These are phyloP conservation scores for Craterocephalus amniculus DNA, from an alignment of 2,797 vertebrate genomes.

Conservation along the genomic window DNA sequence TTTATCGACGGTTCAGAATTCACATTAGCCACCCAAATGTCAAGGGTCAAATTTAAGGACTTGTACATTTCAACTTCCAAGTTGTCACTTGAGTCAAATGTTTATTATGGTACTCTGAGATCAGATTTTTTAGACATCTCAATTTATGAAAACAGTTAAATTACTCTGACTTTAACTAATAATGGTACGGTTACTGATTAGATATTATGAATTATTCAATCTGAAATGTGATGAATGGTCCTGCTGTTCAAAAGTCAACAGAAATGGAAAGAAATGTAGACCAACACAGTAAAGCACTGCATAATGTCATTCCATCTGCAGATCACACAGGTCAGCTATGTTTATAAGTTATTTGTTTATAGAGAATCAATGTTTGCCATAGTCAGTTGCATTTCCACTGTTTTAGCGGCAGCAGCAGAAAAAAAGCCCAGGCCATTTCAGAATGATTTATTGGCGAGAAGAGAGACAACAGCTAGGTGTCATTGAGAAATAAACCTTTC, in stretches of 20 bases:
- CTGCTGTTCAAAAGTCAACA: conserved; percentile 13
- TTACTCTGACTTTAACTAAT: conserved; percentile 4
- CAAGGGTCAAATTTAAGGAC: conserved; percentile 56
- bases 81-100: conserved; percentile 10
- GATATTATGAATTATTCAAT: conserved; percentile 30
- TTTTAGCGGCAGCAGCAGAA: conserved; percentile 42
- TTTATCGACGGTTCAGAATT: conserved; percentile 49
- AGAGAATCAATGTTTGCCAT: conserved; percentile 65
- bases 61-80: conserved; percentile 17
- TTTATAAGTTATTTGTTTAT: conserved; percentile 61
- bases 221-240: conserved; percentile 12
- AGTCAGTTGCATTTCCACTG: conserved; percentile 47
- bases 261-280: not conserved
- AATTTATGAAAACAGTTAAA: conserved; percentile 3
- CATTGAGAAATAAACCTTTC: conserved; percentile 57
- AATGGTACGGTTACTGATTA: conserved; percentile 17
- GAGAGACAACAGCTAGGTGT: conserved; percentile 49
- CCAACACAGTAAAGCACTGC: conserved; percentile 3
- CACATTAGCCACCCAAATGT: conserved; percentile 52
- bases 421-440: conserved; percentile 34
- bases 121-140: conserved; percentile 11
- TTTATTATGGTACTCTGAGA: not conserved
- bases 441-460: conserved; percentile 61
- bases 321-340: conserved; percentile 46
- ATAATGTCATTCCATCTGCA: conserved; percentile 14